Conservation (phyloP, 2,888 invertebrate species). For the Oscheius sp. region DNA sequence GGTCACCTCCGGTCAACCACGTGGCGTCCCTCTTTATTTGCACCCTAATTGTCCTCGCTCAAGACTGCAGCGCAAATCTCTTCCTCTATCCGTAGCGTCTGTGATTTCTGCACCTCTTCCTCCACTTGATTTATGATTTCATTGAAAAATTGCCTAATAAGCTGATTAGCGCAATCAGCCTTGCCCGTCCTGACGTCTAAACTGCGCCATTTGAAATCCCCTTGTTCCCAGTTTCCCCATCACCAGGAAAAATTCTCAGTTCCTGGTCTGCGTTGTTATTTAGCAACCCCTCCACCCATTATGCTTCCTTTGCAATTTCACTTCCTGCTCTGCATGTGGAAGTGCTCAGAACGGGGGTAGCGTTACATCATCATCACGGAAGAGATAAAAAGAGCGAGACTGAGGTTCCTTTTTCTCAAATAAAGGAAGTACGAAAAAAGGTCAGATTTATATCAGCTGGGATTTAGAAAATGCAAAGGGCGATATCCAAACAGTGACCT, state of each 20-base stretch:
- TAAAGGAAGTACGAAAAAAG: neutral
- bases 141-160: too few species aligned
- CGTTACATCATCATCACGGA: neutral
- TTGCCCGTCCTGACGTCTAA: too few species aligned
- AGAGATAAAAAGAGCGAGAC: neutral
- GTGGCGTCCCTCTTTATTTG: constrained; percentile 32
- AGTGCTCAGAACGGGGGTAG: neutral
- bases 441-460: constrained; percentile 15
- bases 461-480: constrained; percentile 17
- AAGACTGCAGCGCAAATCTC: too few species aligned
- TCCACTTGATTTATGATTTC: too few species aligned
- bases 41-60: constrained; percentile 23
- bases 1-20: constrained; percentile 35
- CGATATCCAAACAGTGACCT: constrained; percentile 34
- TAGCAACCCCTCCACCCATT: constrained; percentile 5
- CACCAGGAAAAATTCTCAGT: constrained; percentile 2
- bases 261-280: constrained; percentile 18
- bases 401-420: neutral
- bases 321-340: constrained; percentile 20
- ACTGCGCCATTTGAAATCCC: too few species aligned
- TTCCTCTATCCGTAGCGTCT: too few species aligned
- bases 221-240: neutral
- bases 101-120: neutral
- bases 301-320: neutral
- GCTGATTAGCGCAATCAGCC: too few species aligned